phyloP scores from a whole-genome alignment of 2,797 vertebrate species.

The Triplophysa yarkandensis region DNA sequence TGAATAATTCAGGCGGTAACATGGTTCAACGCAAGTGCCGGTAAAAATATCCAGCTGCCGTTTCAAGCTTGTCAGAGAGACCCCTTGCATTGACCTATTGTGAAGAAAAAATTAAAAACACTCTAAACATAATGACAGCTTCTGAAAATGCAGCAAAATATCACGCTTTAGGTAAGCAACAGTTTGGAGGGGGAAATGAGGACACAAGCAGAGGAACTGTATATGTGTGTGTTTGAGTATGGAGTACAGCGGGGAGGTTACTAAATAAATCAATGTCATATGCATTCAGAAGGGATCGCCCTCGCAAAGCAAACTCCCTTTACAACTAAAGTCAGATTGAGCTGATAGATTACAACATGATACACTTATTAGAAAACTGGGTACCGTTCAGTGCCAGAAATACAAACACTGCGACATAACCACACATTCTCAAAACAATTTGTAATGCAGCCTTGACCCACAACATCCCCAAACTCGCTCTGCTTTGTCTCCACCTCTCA shows the following conservation, averaged over 20 bases:
- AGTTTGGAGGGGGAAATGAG: constrained; percentile 28
- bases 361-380: constrained; percentile 15
- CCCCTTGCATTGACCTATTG: background rate
- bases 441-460: background rate
- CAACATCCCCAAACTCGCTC: constrained; percentile 14
- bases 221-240: background rate
- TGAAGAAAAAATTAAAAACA: background rate
- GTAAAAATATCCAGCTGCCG: constrained; percentile 15
- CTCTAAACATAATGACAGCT: constrained; percentile 13
- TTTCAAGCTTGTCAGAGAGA: constrained; percentile 6
- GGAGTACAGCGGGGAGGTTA: constrained; percentile 28
- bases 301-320: constrained; percentile 29
- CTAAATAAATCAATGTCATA: constrained; percentile 42
- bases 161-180: constrained; percentile 30
- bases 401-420: background rate
- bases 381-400: background rate
- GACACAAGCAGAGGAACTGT: constrained; percentile 2
- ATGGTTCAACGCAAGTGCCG: background rate
- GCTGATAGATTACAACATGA: constrained; percentile 37
- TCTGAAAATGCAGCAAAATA: constrained; percentile 17
- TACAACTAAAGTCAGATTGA: constrained; percentile 10
- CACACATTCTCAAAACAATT: background rate
- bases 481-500: constrained; percentile 15
- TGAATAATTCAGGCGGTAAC: constrained; percentile 46
- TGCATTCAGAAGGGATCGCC: constrained; percentile 40